These are phyloP conservation scores for Catagonus wagneri DNA, from an alignment of 2,113 vertebrate genomes.

Conservation along the genomic window DNA sequence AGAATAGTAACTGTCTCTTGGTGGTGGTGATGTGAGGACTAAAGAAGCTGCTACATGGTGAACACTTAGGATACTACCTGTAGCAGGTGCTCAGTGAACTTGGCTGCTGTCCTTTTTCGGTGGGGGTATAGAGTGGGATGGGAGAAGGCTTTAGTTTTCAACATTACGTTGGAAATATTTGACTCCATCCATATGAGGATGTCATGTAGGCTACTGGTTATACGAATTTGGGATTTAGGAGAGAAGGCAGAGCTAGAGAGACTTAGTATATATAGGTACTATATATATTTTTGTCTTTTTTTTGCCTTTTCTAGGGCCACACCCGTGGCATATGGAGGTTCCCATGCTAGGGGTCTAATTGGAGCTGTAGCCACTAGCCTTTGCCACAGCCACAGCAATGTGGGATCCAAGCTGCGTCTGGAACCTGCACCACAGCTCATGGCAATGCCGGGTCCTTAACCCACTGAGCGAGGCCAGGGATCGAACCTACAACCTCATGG, in stretches of 20 bases:
- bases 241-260: not conserved
- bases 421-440: too few relatives aligned
- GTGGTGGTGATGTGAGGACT: not conserved
- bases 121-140: not conserved
- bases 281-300: too few relatives aligned
- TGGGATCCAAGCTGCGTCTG: too few relatives aligned
- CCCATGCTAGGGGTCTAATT: too few relatives aligned
- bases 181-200: not conserved
- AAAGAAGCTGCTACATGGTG: not conserved
- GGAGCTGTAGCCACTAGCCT: too few relatives aligned
- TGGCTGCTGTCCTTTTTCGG: not conserved
- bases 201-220: not conserved
- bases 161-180: not conserved
- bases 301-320: too few relatives aligned
- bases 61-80: not conserved
- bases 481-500: too few relatives aligned
- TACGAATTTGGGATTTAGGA: conserved; percentile 14
- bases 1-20: not conserved
- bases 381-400: too few relatives aligned
- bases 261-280: too few relatives aligned
- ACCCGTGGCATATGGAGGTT: too few relatives aligned
- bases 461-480: too few relatives aligned
- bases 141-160: not conserved
- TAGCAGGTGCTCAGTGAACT: not conserved
- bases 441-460: too few relatives aligned